Conservation (phyloP, 1,140 invertebrate species). For the Heliothis virescens region DNA sequence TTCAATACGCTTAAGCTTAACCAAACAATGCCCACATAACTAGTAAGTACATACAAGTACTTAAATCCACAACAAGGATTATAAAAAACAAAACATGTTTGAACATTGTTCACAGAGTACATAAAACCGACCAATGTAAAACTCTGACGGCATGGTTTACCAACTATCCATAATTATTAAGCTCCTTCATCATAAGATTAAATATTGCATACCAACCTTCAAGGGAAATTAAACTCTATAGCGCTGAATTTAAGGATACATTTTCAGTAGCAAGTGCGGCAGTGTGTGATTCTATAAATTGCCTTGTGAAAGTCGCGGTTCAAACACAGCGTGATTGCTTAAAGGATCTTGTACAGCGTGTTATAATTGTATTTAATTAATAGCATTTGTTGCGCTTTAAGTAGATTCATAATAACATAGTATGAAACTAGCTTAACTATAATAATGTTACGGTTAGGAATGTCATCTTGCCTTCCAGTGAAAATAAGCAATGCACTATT, state of each 20-base stretch:
- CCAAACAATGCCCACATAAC: too few relatives aligned
- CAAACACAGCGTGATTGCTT: background rate
- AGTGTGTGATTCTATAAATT: background rate
- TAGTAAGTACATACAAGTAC: too few relatives aligned
- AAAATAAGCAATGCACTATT: too few relatives aligned
- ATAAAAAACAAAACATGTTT: background rate
- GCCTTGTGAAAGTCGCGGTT: constrained; percentile 1
- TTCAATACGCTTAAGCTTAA: too few relatives aligned
- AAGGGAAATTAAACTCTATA: background rate
- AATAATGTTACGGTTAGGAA: too few relatives aligned
- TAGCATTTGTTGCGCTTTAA: background rate
- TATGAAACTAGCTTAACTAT: background rate
- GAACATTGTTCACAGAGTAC: too few relatives aligned
- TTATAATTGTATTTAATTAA: background rate
- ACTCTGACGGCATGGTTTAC: background rate
- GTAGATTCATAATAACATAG: background rate
- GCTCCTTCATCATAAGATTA: constrained; percentile 12
- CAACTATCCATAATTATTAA: constrained; percentile 6
- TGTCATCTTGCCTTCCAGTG: too few relatives aligned
- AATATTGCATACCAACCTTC: background rate
- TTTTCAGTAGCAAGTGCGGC: background rate
- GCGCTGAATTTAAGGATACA: background rate
- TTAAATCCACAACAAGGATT: too few relatives aligned
- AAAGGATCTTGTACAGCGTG: background rate
- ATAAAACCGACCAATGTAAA: background rate